Evolutionary conservation across 2,888 invertebrate genomes (phyloP), one percentile per base, ranked within the genome.

Genomic region (Stenodema calcarata): DNA sequence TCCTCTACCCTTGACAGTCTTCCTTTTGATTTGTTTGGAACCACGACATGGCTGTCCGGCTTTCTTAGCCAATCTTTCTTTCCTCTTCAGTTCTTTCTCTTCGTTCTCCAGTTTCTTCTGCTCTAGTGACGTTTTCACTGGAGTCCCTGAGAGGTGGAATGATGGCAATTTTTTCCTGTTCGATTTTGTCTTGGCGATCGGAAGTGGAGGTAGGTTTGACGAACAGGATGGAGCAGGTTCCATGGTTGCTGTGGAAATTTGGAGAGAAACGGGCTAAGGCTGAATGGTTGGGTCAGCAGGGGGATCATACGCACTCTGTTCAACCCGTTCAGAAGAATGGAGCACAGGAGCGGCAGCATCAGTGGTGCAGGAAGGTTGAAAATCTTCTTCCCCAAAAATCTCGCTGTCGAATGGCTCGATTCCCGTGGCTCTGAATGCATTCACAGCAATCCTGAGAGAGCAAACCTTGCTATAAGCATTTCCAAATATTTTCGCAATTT

Each of bases 41-140:
- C 23, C 73, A 12, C n/a, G 30, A 54, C 54, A 2, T 54, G 54
- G 30, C 35, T 30, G 73, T 73, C 16, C 18, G 73, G 73, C 30
- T 73, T 73, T 73, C 73, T 73, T 73, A 73, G 73, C 30, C 73
- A 73, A 73, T 73, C 73, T 73, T 73, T 73, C 30, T 30, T 12
- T 35, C 73, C 73, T 73, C 30, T 73, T 73, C n/a, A 27, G 30
- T 73, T 73, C 73, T 9, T 73, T 73, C 73, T 16, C 30, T 73
- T 73, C 73, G 2, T 30, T 11, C n/a, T 73, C 30, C 23, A 18
- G 73, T 73, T 73, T 73, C 30, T 30, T 73, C 30, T 30, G 73
- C 73, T 27, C 73, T n/a, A 73, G n/a, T 35, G 73, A 30, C 23
- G 73, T 9, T 30, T 73, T 73, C 11, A 30, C 30, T 73, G 73